phyloP scores from a whole-genome alignment of 2,888 invertebrate genomes.

The Macrosiphum euphorbiae region DNA sequence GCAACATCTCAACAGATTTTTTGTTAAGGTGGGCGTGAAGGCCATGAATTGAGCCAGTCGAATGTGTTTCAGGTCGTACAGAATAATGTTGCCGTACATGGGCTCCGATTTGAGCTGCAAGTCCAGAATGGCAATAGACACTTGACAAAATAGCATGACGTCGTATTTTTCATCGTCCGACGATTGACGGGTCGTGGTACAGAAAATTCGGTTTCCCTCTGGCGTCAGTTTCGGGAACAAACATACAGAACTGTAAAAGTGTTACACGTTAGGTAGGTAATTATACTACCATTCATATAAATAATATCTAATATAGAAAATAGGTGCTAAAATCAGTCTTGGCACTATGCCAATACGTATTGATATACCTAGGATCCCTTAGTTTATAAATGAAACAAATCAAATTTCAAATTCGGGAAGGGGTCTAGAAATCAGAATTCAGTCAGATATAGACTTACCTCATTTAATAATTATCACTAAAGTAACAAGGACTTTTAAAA shows the following conservation, averaged over 20 bases:
- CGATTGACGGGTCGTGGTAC: background rate
- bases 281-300: background rate
- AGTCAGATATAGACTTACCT: background rate
- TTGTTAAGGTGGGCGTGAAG: constrained; percentile 45
- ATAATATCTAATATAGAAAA: background rate
- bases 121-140: constrained; percentile 10
- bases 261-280: background rate
- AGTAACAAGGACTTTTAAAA: background rate
- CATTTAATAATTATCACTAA: background rate
- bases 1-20: constrained; percentile 36
- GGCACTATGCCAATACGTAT: background rate
- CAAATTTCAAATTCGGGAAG: background rate
- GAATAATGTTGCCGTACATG: background rate
- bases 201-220: constrained; percentile 34
- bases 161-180: constrained; percentile 19
- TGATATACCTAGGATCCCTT: background rate
- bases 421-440: background rate
- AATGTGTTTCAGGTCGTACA: constrained; percentile 35
- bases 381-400: background rate
- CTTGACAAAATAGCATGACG: background rate
- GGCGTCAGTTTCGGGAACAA: constrained; percentile 39
- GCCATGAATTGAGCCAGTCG: constrained; percentile 41
- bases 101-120: constrained; percentile 42
- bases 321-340: background rate
- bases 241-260: constrained; percentile 4